Evolutionary conservation across 2,797 vertebrate species (phyloP), one percentile per base, ranked within the genome.

Genomic region (Micrastur ruficollis): DNA sequence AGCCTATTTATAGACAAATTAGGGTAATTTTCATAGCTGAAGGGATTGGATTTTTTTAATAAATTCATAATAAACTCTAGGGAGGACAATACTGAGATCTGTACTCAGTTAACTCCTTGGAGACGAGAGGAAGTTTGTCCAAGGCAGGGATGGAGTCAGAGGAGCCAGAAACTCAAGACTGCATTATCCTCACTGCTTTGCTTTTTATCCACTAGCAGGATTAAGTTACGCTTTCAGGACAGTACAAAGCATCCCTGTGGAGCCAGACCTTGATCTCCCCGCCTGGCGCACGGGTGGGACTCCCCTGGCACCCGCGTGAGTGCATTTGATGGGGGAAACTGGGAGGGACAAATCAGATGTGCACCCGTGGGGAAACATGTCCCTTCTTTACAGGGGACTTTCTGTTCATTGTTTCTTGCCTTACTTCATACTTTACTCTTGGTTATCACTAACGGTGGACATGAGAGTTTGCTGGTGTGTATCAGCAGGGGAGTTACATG

Each of bases 1-100:
- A 96, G 84, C 86, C 75, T 97, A 91, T 97, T 97, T 96, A 89
- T 93, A 96, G 86, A 93, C 49, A 96, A 95, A 94, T 73, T 36
- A 94, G 52, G 49, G 71, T 91, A 93, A 94, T 96, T 95, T 95
- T 96, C 85, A 71, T 93, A 53, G 79, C 86, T 85, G 81, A 86
- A 93, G 70, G 86, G 84, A 95, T 86, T 76, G n/a, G 20, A 14
- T 59, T 86, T 70, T 79, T 65, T 29, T 36, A 61, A 82, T 81
- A 86, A 94, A 89, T 92, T 86, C 53, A 75, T 91, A 95, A 86
- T 89, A 95, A 96, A 93, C 90, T 58, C 71, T 59, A 62, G 31
- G 73, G 47, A 93, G 34, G 25, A 52, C 14, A 84, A 88, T 81
- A 65, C 36, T 80, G 52, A 82, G 47, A 55, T 79, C n/a, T 82